phyloP scores from a whole-genome alignment of 2,113 vertebrate genomes.

The Ceyx melanurus region DNA sequence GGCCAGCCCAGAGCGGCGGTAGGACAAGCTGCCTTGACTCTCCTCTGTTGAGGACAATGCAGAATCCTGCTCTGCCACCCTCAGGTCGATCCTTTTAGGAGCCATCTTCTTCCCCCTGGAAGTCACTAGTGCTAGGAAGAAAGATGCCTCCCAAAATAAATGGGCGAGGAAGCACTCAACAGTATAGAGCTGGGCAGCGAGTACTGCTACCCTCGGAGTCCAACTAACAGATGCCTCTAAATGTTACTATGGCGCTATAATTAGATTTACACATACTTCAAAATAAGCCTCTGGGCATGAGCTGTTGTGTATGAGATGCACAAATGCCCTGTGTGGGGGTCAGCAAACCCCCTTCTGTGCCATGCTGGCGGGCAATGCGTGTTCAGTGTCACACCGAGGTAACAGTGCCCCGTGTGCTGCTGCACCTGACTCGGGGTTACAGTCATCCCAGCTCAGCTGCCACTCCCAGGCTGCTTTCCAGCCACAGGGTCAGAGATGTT shows the following conservation, averaged over 20 bases:
- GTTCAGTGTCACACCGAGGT: fast-evolving
- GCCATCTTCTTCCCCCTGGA: neutral
- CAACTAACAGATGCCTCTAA: neutral
- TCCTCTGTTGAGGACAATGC: no score
- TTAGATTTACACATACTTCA: neutral
- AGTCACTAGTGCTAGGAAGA: fast-evolving
- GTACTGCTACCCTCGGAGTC: neutral
- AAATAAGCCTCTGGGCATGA: neutral
- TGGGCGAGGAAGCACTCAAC: neutral
- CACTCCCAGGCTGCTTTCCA: fast-evolving
- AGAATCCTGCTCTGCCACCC: neutral
- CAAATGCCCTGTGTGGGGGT: fast-evolving
- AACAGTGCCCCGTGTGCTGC: neutral
- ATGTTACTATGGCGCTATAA: neutral
- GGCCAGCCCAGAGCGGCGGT: fast-evolving
- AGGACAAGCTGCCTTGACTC: fast-evolving
- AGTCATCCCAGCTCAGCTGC: neutral
- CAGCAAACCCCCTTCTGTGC: neutral
- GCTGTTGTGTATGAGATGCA: fast-evolving
- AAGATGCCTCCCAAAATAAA: neutral
- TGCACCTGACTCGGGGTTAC: neutral
- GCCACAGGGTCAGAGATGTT: fast-evolving
- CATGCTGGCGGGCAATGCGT: fast-evolving
- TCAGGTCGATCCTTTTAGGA: neutral
- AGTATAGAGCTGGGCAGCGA: neutral